These are phyloP conservation scores for Temnothorax longispinosus DNA, from an alignment of 1,140 invertebrate genomes.

Conservation along the genomic window DNA sequence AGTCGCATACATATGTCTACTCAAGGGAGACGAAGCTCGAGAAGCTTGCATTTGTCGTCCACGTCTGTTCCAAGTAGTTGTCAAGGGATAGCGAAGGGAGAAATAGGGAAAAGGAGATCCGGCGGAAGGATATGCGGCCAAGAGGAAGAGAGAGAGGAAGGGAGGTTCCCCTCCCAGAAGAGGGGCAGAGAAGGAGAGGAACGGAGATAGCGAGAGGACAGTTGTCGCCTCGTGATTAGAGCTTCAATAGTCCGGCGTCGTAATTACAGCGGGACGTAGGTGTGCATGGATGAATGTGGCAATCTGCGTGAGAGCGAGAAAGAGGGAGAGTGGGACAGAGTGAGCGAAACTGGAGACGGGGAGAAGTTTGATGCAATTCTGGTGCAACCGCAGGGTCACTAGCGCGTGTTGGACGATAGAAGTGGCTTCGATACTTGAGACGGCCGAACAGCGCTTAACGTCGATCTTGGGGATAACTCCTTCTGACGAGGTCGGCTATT, in stretches of 20 bases:
- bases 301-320: conserved; percentile 12
- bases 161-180: background rate
- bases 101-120: conserved; percentile 42
- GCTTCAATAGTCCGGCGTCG: conserved; percentile 72
- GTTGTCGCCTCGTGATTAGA: conserved; percentile 76
- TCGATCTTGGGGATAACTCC: conserved; percentile 56
- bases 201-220: conserved; percentile 44
- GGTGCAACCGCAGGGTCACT: conserved; percentile 34
- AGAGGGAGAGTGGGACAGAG: background rate
- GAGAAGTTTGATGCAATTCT: conserved; percentile 64
- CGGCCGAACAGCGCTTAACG: conserved; percentile 51
- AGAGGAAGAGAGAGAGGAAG: background rate
- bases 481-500: conserved; percentile 62
- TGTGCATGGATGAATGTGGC: conserved; percentile 7
- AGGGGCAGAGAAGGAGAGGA: background rate
- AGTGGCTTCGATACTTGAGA: conserved; percentile 62
- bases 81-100: conserved; percentile 10
- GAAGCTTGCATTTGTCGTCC: conserved; percentile 37
- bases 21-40: conserved; percentile 17
- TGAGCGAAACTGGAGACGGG: background rate
- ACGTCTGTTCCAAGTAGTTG: conserved; percentile 47
- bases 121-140: conserved; percentile 14
- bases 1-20: conserved; percentile 59
- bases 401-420: conserved; percentile 55
- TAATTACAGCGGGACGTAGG: conserved; percentile 67